These are phyloP conservation scores for Cynopterus sphinx DNA, from an alignment of 2,797 vertebrate species.

Conservation along the genomic window DNA sequence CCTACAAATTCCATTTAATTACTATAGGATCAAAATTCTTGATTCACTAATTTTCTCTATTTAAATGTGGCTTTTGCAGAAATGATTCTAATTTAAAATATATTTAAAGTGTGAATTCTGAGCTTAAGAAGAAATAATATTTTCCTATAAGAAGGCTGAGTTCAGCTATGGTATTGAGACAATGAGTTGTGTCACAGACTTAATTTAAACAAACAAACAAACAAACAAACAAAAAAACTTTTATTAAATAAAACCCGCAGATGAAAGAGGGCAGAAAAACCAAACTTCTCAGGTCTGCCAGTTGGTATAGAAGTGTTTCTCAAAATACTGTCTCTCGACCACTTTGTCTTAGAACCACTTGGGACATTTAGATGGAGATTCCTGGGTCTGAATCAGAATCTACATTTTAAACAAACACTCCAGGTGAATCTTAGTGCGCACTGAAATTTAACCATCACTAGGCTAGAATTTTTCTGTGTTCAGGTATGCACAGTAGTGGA, in stretches of 20 bases:
- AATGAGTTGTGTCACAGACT: not conserved
- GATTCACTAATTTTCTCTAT: not conserved
- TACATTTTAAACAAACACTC: not conserved
- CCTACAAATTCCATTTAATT: not conserved
- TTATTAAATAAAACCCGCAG: not conserved
- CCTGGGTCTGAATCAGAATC: not conserved
- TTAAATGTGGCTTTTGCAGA: not conserved
- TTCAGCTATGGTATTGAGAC: not conserved
- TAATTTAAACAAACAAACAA: not conserved
- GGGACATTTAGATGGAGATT: not conserved
- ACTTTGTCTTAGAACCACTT: not conserved
- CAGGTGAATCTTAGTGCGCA: not conserved
- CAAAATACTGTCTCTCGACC: not conserved
- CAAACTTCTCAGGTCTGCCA: not conserved
- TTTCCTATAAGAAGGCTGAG: not conserved
- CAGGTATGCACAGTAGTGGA: not conserved
- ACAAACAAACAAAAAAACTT: not conserved
- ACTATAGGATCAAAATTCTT: not conserved
- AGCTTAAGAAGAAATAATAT: not conserved
- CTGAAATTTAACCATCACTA: not conserved
- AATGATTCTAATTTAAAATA: conserved; percentile 20
- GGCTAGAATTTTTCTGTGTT: not conserved
- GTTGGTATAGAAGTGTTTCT: not conserved
- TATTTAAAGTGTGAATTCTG: not conserved
- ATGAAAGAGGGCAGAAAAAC: not conserved